A percentile compares a stretch with the other conserved stretches of the same genome.
phyloP scores from a whole-genome alignment of 1,140 invertebrate species.

The Galleria mellonella region DNA sequence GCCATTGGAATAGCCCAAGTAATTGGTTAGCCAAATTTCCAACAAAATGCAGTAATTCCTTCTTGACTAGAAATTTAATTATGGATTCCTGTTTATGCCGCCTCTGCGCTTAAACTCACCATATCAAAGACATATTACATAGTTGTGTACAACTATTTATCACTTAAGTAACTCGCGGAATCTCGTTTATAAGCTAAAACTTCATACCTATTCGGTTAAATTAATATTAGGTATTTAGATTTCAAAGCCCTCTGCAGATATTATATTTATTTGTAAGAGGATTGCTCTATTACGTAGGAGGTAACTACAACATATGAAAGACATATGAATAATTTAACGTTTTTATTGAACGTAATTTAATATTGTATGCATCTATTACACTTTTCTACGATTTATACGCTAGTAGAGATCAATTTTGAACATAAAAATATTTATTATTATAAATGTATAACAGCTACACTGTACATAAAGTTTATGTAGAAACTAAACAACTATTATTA shows the following conservation, averaged over 20 bases:
- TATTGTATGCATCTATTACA: constrained; percentile 50
- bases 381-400: constrained; percentile 42
- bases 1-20: background rate
- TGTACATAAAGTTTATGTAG: constrained; percentile 43
- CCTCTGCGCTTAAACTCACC: constrained; percentile 6
- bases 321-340: constrained; percentile 49
- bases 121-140: constrained; percentile 23
- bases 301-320: constrained; percentile 31
- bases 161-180: background rate
- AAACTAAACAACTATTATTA: constrained; percentile 10
- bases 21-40: background rate
- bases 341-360: constrained; percentile 68
- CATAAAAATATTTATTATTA: constrained; percentile 29
- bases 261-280: background rate
- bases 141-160: constrained; percentile 14
- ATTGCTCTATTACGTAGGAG: background rate
- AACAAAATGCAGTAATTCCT: constrained; percentile 5
- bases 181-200: no score
- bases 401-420: constrained; percentile 40
- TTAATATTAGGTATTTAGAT: no score
- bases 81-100: constrained; percentile 17
- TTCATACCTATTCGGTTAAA: no score
- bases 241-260: no score
- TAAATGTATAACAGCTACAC: constrained; percentile 40
- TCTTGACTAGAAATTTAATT: constrained; percentile 16